Percentiles rank a stretch among this genome's conserved stretches.
phyloP scores from a whole-genome alignment of 2,888 invertebrate species.

The Geotrupes spiniger region DNA sequence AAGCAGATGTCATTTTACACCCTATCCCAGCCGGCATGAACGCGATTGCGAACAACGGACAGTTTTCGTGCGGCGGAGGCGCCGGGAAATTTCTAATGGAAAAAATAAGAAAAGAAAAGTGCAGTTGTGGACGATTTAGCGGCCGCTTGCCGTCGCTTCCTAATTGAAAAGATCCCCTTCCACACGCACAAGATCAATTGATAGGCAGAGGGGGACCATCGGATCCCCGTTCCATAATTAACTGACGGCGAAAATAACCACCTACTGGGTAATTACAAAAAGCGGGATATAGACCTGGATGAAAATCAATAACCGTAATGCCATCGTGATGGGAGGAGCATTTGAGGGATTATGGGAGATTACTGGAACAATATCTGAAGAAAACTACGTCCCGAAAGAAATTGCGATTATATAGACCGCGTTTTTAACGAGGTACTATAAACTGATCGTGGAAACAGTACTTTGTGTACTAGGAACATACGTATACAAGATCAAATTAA shows the following conservation, averaged over 20 bases:
- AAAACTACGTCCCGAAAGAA: neutral
- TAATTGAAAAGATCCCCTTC: conserved; percentile 25
- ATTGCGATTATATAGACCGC: too few relatives aligned
- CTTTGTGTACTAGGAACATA: too few relatives aligned
- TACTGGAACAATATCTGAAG: conserved; percentile 7
- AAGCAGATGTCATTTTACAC: conserved; percentile 1
- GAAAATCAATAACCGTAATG: conserved; percentile 15
- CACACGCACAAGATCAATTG: conserved; percentile 21
- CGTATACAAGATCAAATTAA: too few relatives aligned
- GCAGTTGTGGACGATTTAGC: conserved; percentile 20
- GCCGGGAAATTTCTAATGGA: conserved; percentile 7
- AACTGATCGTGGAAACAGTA: too few relatives aligned
- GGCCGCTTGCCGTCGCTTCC: conserved; percentile 18
- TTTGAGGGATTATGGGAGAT: conserved; percentile 18
- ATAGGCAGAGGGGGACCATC: conserved; percentile 14
- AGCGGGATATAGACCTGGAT: conserved; percentile 9
- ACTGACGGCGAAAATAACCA: conserved; percentile 20
- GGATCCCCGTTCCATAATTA: conserved; percentile 23
- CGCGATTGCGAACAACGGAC: conserved; percentile 9
- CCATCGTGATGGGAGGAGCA: conserved; percentile 10
- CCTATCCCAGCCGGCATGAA: conserved; percentile 15
- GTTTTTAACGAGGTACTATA: too few relatives aligned
- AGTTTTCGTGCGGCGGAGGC: conserved; percentile 8
- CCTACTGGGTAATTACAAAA: conserved; percentile 23
- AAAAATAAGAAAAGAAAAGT: conserved; percentile 13